phyloP scores from a whole-genome alignment of 2,888 invertebrate species.

The Clitarchus hookeri region DNA sequence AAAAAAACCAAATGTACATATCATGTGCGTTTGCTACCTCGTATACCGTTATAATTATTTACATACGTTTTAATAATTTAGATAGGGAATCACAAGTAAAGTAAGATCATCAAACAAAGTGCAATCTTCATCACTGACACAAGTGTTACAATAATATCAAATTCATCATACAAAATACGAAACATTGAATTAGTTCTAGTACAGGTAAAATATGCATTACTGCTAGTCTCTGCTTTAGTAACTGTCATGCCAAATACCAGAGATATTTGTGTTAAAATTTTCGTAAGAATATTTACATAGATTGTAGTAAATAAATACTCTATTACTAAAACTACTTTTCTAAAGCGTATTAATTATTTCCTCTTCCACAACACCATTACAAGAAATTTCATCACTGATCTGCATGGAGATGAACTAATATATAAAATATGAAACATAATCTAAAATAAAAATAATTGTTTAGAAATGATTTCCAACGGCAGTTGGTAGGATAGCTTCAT shows the following conservation, averaged over 20 bases:
- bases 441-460: neutral
- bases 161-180: neutral
- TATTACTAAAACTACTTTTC: neutral
- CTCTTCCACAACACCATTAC: neutral
- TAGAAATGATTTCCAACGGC: neutral
- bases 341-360: neutral
- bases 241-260: neutral
- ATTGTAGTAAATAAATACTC: neutral
- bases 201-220: neutral
- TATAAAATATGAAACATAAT: neutral
- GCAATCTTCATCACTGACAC: slow-evolving; percentile 14
- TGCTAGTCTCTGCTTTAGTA: neutral
- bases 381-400: neutral
- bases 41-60: neutral
- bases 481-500: neutral
- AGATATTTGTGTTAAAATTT: neutral
- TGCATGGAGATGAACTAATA: neutral
- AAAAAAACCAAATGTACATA: neutral
- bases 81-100: neutral
- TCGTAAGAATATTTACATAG: neutral
- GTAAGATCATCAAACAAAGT: slow-evolving; percentile 2
- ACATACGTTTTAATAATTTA: neutral
- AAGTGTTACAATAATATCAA: slow-evolving; percentile 1
- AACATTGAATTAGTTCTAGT: neutral
- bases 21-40: neutral